Percentiles rank a stretch among this genome's conserved stretches.
Evolutionary conservation across 1,140 invertebrate species (phyloP).

Genomic region (Magallana angulata): DNA sequence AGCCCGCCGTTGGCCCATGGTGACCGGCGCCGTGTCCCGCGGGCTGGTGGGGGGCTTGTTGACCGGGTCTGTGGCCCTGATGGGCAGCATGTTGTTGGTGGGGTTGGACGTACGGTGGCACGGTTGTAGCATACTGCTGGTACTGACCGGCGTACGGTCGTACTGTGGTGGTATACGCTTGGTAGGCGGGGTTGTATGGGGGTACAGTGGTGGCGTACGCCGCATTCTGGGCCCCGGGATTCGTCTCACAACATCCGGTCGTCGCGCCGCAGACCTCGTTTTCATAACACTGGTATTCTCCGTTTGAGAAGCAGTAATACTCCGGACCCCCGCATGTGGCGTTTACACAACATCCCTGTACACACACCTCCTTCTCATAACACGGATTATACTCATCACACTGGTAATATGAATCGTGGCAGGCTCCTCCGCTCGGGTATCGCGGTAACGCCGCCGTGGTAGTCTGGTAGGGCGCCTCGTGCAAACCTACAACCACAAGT

Average conservation of each 20-base stretch:
- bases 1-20: not conserved
- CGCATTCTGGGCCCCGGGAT: not conserved
- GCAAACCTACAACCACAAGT: too few species aligned
- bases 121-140: not conserved
- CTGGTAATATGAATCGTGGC: not conserved
- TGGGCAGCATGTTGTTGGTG: not conserved
- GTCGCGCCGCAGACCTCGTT: not conserved
- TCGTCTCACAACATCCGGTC: not conserved
- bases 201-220: not conserved
- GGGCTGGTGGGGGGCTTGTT: not conserved
- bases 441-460: not conserved
- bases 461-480: not conserved
- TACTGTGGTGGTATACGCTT: not conserved
- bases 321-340: not conserved
- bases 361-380: not conserved
- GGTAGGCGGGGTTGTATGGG: not conserved
- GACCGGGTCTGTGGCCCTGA: not conserved
- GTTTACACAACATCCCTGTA: not conserved
- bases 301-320: not conserved
- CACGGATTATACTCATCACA: not conserved
- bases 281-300: constrained; percentile 11
- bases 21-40: not conserved
- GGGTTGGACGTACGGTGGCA: not conserved
- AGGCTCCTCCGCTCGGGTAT: not conserved
- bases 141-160: not conserved